Base-by-base conservation (phyloP, 2,888 invertebrate species). In the Camptogramma bilineatum region DNA sequence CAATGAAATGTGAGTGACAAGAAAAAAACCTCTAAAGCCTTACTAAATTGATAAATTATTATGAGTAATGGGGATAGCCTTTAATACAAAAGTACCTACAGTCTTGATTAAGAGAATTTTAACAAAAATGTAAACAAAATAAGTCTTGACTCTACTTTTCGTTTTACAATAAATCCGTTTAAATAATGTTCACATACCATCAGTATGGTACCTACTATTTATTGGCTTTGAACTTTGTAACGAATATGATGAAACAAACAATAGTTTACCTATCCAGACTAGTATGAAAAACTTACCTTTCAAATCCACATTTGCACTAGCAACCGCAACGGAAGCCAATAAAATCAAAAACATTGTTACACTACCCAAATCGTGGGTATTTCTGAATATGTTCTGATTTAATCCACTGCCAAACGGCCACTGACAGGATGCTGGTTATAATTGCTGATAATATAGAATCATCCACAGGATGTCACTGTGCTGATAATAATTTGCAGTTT, bases 401-500 rank as follows among this genome's bases (percentile, higher is more conserved):
- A 67, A 76, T 75, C 71, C 68, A 73, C 71, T 68, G 68, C 63
- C 52, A 10, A 59, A 60, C 60, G 28, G 17, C 54, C 9, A 65
- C 67, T 68, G 67, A 57, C 68, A 75, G 84, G 83, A 83, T 73
- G 78, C 72, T 65, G 54, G 44, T 28, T 71, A 72, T 72, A 73
- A 63, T 55, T 55, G 62, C 62, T 64, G 62, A 59, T 65, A 67
- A 65, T 73, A 58, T 58, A 46, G 47, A 71, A 77, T 85, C 83
- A 87, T 87, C 86, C 86, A 72, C 86, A 87, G 88, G 88, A 88
- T 79, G 85, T 76, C 70, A 69, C 66, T 59, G 57, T 56, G 44
- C 73, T 78, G 87, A 87, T 88, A 87, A 69, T 65, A 62, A 53
- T 55, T 52, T 65, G 67, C 66, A 68, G 66, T 68, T 62, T 62